These are phyloP conservation scores for Carposina sasakii DNA, from an alignment of 1,140 invertebrate genomes.

Conservation along the genomic window DNA sequence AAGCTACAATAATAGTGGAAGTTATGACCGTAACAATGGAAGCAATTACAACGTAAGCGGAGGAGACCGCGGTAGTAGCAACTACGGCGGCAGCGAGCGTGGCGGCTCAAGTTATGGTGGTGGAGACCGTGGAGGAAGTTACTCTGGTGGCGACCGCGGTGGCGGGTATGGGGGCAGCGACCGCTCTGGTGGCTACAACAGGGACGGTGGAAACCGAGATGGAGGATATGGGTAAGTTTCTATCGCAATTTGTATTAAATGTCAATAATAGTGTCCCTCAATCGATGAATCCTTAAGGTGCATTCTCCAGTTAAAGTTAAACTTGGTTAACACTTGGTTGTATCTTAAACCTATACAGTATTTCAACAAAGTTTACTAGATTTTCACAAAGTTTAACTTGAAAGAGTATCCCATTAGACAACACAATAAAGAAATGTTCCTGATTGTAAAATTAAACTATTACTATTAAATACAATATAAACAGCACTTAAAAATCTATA, in stretches of 20 bases:
- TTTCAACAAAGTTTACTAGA: too few relatives aligned
- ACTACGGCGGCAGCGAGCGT: slow-evolving; percentile 47
- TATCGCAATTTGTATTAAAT: slow-evolving; percentile 11
- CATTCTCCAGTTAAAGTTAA: too few relatives aligned
- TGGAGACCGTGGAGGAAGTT: slow-evolving; percentile 31
- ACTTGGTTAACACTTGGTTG: too few relatives aligned
- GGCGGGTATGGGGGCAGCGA: slow-evolving; percentile 62
- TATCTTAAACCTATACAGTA: too few relatives aligned
- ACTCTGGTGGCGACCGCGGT: slow-evolving; percentile 33
- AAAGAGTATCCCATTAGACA: too few relatives aligned
- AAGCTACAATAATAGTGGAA: slow-evolving; percentile 38
- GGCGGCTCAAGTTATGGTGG: slow-evolving; percentile 41
- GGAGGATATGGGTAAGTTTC: slow-evolving; percentile 59
- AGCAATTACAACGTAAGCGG: slow-evolving; percentile 39
- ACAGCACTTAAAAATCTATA: too few relatives aligned
- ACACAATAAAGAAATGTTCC: too few relatives aligned
- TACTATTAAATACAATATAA: too few relatives aligned
- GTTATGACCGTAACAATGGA: slow-evolving; percentile 36
- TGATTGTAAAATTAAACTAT: too few relatives aligned
- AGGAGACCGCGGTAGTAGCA: slow-evolving; percentile 44
- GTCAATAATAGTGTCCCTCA: too few relatives aligned
- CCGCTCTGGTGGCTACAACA: slow-evolving; percentile 59
- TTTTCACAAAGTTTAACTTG: too few relatives aligned
- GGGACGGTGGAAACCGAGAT: slow-evolving; percentile 66
- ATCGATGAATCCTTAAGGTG: too few relatives aligned